Conservation (phyloP, 2,113 vertebrate species). For the Cavia aperea region DNA sequence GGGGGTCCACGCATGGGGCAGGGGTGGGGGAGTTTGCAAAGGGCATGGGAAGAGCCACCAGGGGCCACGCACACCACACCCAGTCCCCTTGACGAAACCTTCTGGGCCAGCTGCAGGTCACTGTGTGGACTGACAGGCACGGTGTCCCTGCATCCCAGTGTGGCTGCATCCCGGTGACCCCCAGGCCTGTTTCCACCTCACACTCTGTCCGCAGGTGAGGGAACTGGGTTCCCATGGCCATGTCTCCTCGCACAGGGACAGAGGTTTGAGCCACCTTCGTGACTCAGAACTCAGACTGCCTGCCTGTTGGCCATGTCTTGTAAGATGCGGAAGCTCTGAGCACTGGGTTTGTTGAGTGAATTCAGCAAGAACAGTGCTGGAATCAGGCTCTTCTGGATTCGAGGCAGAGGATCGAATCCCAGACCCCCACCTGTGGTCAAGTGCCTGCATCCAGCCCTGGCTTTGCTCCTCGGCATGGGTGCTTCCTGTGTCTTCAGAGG, state of each 20-base stretch:
- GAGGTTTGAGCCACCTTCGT: not conserved
- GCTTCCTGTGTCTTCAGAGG: not conserved
- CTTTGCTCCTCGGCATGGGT: rapidly evolving
- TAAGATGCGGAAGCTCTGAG: not conserved
- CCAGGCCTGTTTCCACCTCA: not conserved
- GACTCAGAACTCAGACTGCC: too few species aligned
- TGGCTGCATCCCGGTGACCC: not conserved
- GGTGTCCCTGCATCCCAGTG: not conserved
- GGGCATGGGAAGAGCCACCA: not conserved
- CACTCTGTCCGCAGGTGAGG: not conserved
- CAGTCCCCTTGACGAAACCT: not conserved
- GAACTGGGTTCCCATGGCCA: not conserved
- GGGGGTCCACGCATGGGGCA: too few species aligned
- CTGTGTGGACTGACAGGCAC: not conserved
- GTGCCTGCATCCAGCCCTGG: not conserved
- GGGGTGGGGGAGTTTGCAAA: not conserved
- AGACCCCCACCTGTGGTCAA: too few species aligned
- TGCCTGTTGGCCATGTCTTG: not conserved
- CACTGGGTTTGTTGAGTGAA: not conserved
- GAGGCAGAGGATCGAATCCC: rapidly evolving
- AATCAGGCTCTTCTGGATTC: not conserved
- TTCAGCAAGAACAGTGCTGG: not conserved
- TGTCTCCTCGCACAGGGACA: not conserved
- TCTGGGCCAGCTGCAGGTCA: not conserved
- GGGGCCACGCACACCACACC: not conserved